phyloP scores from a whole-genome alignment of 1,140 invertebrate species.

The Rhizoglyphus robini region DNA sequence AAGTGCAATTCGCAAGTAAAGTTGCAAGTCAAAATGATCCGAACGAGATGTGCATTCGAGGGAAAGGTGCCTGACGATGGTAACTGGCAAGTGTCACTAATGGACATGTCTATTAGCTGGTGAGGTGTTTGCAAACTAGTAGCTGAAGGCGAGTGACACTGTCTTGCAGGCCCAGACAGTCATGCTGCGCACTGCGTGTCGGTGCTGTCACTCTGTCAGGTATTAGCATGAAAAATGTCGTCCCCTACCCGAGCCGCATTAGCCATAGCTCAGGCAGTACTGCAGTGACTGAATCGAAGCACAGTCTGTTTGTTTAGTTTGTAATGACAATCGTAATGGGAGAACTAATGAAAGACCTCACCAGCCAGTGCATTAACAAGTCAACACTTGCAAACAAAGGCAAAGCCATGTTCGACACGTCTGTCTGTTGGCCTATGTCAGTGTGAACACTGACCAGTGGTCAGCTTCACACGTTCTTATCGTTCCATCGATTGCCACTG shows the following conservation, averaged over 20 bases:
- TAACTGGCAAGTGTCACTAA: background rate
- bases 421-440: too few species aligned
- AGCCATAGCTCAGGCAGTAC: background rate
- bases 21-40: too few species aligned
- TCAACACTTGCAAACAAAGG: constrained; percentile 6
- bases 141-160: background rate
- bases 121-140: background rate
- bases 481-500: background rate
- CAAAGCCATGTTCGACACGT: background rate
- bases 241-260: background rate
- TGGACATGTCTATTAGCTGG: constrained; percentile 2
- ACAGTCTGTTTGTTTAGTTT: background rate
- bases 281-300: background rate
- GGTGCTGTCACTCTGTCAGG: background rate
- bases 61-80: too few species aligned
- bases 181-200: constrained; percentile 1
- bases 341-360: background rate
- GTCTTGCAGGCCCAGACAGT: background rate
- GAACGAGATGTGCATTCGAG: too few species aligned
- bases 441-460: too few species aligned
- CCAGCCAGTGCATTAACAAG: constrained; percentile 6
- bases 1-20: too few species aligned
- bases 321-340: constrained; percentile 7
- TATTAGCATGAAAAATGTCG: background rate
- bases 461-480: constrained; percentile 4